Conservation (phyloP, 2,113 vertebrate species). For the Pyxicephalus adspersus region DNA sequence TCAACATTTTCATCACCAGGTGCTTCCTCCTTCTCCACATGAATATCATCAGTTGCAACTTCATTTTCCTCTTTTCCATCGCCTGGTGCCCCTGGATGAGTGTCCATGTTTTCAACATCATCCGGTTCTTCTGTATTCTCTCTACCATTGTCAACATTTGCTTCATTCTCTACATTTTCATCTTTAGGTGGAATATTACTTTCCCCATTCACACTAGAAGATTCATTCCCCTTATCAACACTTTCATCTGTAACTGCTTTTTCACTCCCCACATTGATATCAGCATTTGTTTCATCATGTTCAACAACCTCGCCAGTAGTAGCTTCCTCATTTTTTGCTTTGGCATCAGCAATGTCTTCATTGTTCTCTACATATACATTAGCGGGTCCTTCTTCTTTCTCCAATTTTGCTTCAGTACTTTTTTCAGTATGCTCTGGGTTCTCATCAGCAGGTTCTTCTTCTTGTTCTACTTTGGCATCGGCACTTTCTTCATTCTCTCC, state of each 20-base stretch:
- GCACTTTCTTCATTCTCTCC: constrained; percentile 19
- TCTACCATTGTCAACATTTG: not conserved
- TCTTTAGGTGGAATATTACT: not conserved
- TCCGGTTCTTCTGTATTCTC: not conserved
- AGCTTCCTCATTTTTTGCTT: not conserved
- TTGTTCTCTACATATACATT: not conserved
- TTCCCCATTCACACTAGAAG: not conserved
- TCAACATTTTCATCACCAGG: not conserved
- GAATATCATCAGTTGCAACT: not conserved
- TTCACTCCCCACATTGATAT: rapidly evolving
- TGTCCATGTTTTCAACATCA: constrained; percentile 27
- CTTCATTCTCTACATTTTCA: not conserved
- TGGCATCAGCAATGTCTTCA: not conserved
- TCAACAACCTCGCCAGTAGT: rapidly evolving
- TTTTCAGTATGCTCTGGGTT: constrained; percentile 33
- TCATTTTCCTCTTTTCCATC: not conserved
- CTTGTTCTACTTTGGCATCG: constrained; percentile 18
- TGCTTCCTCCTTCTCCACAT: not conserved
- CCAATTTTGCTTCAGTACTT: not conserved
- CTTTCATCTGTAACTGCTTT: rapidly evolving
- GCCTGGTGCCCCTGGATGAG: not conserved
- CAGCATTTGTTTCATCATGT: not conserved
- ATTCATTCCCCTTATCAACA: not conserved
- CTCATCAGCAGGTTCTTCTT: constrained; percentile 49
- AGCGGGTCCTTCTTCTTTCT: not conserved